Base-by-base conservation (phyloP, 2,797 vertebrate species). In the Setipinna tenuifilis region DNA sequence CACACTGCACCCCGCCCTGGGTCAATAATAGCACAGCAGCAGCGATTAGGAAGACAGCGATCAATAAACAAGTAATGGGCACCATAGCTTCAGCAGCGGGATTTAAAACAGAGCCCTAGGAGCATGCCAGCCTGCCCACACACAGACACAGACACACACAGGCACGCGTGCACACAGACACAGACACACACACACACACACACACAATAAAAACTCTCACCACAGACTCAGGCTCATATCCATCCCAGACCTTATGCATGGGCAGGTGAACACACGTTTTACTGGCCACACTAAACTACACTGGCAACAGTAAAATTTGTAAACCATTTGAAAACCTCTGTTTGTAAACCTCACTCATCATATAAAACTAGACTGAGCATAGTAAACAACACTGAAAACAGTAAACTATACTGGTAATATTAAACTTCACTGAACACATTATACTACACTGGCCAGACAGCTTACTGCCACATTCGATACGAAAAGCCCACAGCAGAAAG, bases 1-100 rank as follows among this genome's bases (percentile, higher is more conserved):
- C 50, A 54, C 50, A 1, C 50, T 54, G 2, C 82, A 23, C 86
- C 65, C 12, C 58, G 48, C 57, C 11, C 57, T 41, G 86, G 81
- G 71, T 81, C 81, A 84, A 84, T 65, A 87, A 85, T 9, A 54
- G 50, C 50, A 54, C 50, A 54, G 50, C 12, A 44, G 28, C 44
- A 82, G 68, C 82, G 50, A 71, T 85, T 28, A 85, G 82, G 81
- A 83, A 50, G 84, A 62, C 82, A 31, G 81, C n/a, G 80, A 84
- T 87, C 61, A 81, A 87, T 87, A 31, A 82, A 85, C 84, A 85
- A 85, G 54, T 82, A 80, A 46, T 68, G 82, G 57, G 48, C 62
- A 48, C 54, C 28, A 71, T 35, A 14, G 4, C 65, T 31, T 71
- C 35, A 28, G 12, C 25, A 35, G 0, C 4, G 81, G 65, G 82